Evolutionary conservation across 2,113 vertebrate genomes (phyloP), one percentile per base, ranked within the genome.

Genomic region (Aegotheles bennettii): DNA sequence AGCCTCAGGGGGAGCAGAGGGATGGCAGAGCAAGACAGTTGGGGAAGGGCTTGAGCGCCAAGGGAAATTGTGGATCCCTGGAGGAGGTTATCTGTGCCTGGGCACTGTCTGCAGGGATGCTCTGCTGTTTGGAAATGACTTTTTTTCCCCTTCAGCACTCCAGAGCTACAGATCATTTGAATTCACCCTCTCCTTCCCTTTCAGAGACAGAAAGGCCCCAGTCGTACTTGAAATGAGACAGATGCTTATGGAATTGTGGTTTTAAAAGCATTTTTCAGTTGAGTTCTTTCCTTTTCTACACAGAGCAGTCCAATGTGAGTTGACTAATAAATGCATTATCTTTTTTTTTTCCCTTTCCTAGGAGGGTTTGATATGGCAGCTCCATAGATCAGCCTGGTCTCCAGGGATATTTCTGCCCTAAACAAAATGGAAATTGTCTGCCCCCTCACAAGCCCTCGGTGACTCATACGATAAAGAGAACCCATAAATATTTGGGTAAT

Each of bases 201-300:
- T 78, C 60, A 84, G 48, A 95, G 96, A 96, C 95, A 90, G 93
- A 93, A 94, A 87, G 96, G 96, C 94, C 95, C 79, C 93, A 94
- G 88, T 67, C 60, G 9, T 92, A 96, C 92, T 95, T 95, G 93
- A 96, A 96, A 96, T 96, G 94, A 96, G 96, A 97, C 94, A 96
- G 90, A 96, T 97, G 96, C 93, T 96, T 93, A 96, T 94, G 90
- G 96, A 95, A 95, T 87, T 93, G 94, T 84, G 90, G 90, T 88
- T 96, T 96, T 90, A 90, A 96, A 96, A 95, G 94, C 95, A 96
- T 96, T 97, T 97, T 94, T 97, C 95, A 96, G 95, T 92, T 95
- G 88, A 92, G 86, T 96, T 96, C 95, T 96, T 94, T 90, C 92
- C 91, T 93, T 95, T 94, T 73, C 90, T 89, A 92, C 93, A 96